phyloP scores from a whole-genome alignment of 2,113 vertebrate genomes.

The Mormyrus lacerda region DNA sequence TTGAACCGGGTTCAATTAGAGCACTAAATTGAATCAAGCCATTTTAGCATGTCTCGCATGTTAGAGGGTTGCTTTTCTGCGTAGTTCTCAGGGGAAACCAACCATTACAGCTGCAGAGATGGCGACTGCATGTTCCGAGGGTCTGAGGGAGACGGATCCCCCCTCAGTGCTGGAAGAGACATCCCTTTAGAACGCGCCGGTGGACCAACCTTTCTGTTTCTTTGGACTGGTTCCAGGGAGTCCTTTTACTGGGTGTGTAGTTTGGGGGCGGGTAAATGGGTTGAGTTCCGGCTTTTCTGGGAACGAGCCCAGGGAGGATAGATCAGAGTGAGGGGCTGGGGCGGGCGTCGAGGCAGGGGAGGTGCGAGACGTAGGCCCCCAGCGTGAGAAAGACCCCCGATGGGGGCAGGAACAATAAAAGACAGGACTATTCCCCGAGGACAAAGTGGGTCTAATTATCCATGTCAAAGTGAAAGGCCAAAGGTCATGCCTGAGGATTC shows the following conservation, averaged over 20 bases:
- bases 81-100: not conserved
- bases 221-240: not conserved
- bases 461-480: not conserved
- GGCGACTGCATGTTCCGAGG: not conserved
- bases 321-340: not conserved
- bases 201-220: not conserved
- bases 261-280: not conserved
- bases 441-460: not conserved
- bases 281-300: not conserved
- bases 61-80: not conserved
- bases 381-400: slow-evolving; percentile 10
- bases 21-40: not conserved
- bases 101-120: not conserved
- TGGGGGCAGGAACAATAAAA: slow-evolving; percentile 3
- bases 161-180: not conserved
- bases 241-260: not conserved
- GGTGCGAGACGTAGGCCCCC: not conserved
- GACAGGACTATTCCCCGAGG: not conserved
- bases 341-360: not conserved
- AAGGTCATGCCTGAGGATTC: not conserved
- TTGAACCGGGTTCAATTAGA: not conserved
- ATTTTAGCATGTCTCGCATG: not conserved
- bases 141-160: not conserved
- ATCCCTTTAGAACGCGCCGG: not conserved
- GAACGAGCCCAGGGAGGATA: not conserved